Evolutionary conservation across 2,797 vertebrate species (phyloP), one percentile per base, ranked within the genome.

Genomic region (Chelmon rostratus): DNA sequence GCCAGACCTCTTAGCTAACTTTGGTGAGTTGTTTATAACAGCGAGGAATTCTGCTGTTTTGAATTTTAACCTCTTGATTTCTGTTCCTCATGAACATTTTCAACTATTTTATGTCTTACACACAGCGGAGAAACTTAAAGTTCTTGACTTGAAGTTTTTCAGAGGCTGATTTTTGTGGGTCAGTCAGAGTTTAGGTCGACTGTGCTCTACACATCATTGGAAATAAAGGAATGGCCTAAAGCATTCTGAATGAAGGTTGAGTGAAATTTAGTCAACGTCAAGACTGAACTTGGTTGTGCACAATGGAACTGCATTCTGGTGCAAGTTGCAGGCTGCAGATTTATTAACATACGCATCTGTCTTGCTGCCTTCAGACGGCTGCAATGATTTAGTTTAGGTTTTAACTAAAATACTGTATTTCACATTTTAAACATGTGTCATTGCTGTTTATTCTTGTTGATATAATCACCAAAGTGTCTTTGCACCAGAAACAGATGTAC

Each of bases 31-130:
- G 21, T 62, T 75, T 12, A 12, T 23, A 58, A 65, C 57, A 50
- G 44, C 9, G 13, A 62, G 5, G 35, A 42, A 12, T 12, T 25
- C 35, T 50, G 19, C 6, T 42, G n/a, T 59, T 82, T 63, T 50
- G n/a, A 37, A 31, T 59, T 62, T n/a, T 40, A 64, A 50, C 52
- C n/a, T 54, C 37, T 52, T 11, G 54, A 35, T 74, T 37, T 64
- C 58, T 66, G 47, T 21, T 16, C 38, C 63, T 68, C 52, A 52
- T 68, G 53, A 50, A 50, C 23, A 56, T 75, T 28, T 25, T 25
- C 25, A 35, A 4, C 75, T 38, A 12, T 47, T 62, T 40, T 7
- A 8, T 8, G 18, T 18, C 3, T 15, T 31, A 52, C 68, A 35
- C 19, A 23, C 21, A 59, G 33, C 33, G 6, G 35, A 31, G 37